Conservation (phyloP, 1,140 invertebrate genomes). For the Euwallacea similis region DNA sequence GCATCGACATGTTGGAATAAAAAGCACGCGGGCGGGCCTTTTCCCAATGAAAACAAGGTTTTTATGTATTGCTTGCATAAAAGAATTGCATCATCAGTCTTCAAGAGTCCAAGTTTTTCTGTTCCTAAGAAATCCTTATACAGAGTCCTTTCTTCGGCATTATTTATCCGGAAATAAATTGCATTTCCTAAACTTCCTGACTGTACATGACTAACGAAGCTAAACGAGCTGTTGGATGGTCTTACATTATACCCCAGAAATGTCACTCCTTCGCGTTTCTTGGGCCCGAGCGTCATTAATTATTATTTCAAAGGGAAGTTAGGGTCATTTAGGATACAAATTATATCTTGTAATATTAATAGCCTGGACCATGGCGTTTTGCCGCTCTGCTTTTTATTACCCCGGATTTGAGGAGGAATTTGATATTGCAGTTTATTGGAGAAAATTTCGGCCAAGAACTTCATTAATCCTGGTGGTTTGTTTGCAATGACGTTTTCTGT, state of each 20-base stretch:
- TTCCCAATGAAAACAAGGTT: too few relatives aligned
- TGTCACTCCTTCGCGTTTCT: conserved; percentile 31
- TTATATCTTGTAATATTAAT: conserved; percentile 35
- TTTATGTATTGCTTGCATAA: too few relatives aligned
- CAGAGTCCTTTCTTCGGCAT: not conserved
- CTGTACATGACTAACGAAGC: conserved; percentile 30
- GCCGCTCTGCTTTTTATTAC: not conserved
- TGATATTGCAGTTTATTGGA: not conserved
- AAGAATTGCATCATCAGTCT: too few relatives aligned
- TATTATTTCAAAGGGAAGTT: conserved; percentile 31
- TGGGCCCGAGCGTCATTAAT: conserved; percentile 27
- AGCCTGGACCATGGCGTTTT: conserved; percentile 10
- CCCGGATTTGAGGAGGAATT: not conserved
- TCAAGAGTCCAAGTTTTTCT: too few relatives aligned
- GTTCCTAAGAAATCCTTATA: too few relatives aligned
- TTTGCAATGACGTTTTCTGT: not conserved
- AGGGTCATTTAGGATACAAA: conserved; percentile 32
- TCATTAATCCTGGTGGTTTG: not conserved
- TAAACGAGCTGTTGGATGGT: conserved; percentile 23
- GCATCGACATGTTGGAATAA: too few relatives aligned
- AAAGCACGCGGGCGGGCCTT: too few relatives aligned
- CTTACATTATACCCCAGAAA: conserved; percentile 28
- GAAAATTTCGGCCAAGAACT: not conserved
- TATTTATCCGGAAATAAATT: conserved; percentile 19
- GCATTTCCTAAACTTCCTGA: conserved; percentile 20